Conservation (phyloP, 2,797 vertebrate species). For the Zenarchopterus dispar region DNA sequence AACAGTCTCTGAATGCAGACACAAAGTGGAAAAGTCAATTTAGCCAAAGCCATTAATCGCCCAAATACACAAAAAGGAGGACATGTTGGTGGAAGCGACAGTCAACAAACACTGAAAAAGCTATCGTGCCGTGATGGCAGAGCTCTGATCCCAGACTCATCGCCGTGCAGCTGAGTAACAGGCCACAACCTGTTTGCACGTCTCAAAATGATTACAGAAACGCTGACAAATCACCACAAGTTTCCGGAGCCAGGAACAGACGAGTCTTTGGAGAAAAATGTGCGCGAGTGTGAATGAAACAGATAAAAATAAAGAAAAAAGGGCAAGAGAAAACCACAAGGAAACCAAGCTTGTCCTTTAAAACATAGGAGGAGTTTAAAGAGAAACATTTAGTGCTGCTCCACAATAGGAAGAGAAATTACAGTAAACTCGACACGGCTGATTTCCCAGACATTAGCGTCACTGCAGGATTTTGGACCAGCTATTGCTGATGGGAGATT, state of each 20-base stretch:
- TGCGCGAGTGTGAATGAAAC: slow-evolving; percentile 4
- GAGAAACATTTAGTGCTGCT: slow-evolving; percentile 21
- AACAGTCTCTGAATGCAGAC: slow-evolving; percentile 29
- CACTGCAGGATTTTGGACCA: slow-evolving; percentile 39
- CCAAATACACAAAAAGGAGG: slow-evolving; percentile 33
- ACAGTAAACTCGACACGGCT: slow-evolving; percentile 42
- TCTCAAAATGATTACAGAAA: slow-evolving; percentile 50
- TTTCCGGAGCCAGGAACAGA: slow-evolving; percentile 48
- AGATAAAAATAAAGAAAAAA: slow-evolving; percentile 50
- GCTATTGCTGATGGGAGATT: slow-evolving; percentile 34
- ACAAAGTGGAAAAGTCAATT: slow-evolving; percentile 58
- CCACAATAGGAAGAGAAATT: slow-evolving; percentile 24
- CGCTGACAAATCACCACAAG: slow-evolving; percentile 56
- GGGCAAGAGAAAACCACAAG: slow-evolving; percentile 26
- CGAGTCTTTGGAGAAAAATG: slow-evolving; percentile 31
- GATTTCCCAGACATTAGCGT: slow-evolving; percentile 50
- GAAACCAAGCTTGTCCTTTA: slow-evolving; percentile 24
- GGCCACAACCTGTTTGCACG: slow-evolving; percentile 50
- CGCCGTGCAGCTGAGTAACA: slow-evolving; percentile 34
- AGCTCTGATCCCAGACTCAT: slow-evolving; percentile 23
- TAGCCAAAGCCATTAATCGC: slow-evolving; percentile 50
- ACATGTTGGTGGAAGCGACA: slow-evolving; percentile 7
- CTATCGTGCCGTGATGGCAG: not conserved
- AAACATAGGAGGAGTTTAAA: slow-evolving; percentile 12
- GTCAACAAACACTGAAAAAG: slow-evolving; percentile 14